A percentile compares a stretch with the other conserved stretches of the same genome.
Conservation (phyloP, 2,797 vertebrate genomes). For the Amniataba percoides region DNA sequence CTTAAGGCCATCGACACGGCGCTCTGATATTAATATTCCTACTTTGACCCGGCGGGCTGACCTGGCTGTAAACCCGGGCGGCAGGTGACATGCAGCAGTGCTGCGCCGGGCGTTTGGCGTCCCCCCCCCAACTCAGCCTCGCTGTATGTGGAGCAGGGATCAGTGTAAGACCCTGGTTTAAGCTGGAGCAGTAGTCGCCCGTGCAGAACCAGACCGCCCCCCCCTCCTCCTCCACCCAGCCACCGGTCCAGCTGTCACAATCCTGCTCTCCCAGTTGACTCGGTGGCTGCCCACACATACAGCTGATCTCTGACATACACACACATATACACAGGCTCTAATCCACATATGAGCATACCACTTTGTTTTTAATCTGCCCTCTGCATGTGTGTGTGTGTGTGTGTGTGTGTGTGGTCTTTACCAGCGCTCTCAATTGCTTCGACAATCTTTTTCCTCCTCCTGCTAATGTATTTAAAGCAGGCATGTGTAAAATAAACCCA, state of each 20-base stretch:
- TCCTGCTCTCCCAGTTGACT: slow-evolving; percentile 62
- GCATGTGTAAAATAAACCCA: neutral
- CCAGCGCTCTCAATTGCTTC: slow-evolving; percentile 8
- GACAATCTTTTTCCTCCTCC: slow-evolving; percentile 11
- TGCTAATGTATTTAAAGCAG: slow-evolving; percentile 11
- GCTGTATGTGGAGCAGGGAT: slow-evolving; percentile 71
- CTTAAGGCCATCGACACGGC: neutral
- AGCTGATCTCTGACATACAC: slow-evolving; percentile 61
- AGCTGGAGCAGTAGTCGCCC: slow-evolving; percentile 62
- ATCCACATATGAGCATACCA: slow-evolving; percentile 80
- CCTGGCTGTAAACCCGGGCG: slow-evolving; percentile 21
- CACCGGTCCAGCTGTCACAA: slow-evolving; percentile 80
- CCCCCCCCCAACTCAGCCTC: slow-evolving; percentile 1
- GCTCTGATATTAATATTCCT: slow-evolving; percentile 45
- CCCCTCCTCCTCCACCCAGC: slow-evolving; percentile 23
- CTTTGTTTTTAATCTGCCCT: slow-evolving; percentile 76
- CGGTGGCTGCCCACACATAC: slow-evolving; percentile 58
- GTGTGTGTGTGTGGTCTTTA: neutral
- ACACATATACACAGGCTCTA: slow-evolving; percentile 60
- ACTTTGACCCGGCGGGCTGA: slow-evolving; percentile 38
- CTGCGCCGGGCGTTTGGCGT: slow-evolving; percentile 15
- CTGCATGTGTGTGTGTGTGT: slow-evolving; percentile 11
- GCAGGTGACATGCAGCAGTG: neutral
- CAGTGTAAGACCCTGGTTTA: slow-evolving; percentile 78
- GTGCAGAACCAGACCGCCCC: slow-evolving; percentile 59